phyloP scores from a whole-genome alignment of 2,797 vertebrate species.

The Gymnoscopelus microlampas region DNA sequence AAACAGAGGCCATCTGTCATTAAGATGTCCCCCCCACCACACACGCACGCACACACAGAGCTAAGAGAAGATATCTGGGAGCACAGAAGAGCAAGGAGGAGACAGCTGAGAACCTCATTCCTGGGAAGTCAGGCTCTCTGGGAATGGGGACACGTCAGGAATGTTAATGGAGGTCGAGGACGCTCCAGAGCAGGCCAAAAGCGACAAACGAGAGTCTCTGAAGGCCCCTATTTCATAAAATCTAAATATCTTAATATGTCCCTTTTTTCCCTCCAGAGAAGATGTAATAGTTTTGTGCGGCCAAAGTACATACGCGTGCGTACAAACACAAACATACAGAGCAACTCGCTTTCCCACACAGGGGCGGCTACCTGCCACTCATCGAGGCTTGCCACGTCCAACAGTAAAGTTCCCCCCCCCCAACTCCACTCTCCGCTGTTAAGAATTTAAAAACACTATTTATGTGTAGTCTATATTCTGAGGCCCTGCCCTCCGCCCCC shows the following conservation, averaged over 20 bases:
- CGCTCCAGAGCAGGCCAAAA: conserved; percentile 70
- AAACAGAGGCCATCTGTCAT: conserved; percentile 8
- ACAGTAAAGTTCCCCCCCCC: conserved; percentile 27
- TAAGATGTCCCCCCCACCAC: conserved; percentile 10
- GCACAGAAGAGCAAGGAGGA: conserved; percentile 30
- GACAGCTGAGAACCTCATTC: conserved; percentile 51
- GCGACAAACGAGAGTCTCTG: conserved; percentile 78
- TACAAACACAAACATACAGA: conserved; percentile 40
- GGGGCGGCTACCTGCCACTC: conserved; percentile 63
- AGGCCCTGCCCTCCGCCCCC: conserved; percentile 38
- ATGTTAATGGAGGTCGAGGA: conserved; percentile 64
- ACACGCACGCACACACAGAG: too few species aligned
- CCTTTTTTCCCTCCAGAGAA: conserved; percentile 47
- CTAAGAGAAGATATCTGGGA: conserved; percentile 8
- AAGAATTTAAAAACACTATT: conserved; percentile 33
- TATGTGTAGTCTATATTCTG: conserved; percentile 41
- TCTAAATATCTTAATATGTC: conserved; percentile 71
- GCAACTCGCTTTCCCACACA: conserved; percentile 64
- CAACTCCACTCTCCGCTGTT: conserved; percentile 43
- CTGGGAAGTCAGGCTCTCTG: conserved; percentile 70
- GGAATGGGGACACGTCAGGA: conserved; percentile 70
- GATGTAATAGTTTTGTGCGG: conserved; percentile 52
- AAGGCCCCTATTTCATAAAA: conserved; percentile 69
- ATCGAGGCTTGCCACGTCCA: conserved; percentile 62
- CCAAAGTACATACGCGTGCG: conserved; percentile 71